Percentiles rank a stretch among this genome's conserved stretches.
These are phyloP conservation scores for Pandemis corylana DNA, from an alignment of 2,888 invertebrate species.

Conservation along the genomic window DNA sequence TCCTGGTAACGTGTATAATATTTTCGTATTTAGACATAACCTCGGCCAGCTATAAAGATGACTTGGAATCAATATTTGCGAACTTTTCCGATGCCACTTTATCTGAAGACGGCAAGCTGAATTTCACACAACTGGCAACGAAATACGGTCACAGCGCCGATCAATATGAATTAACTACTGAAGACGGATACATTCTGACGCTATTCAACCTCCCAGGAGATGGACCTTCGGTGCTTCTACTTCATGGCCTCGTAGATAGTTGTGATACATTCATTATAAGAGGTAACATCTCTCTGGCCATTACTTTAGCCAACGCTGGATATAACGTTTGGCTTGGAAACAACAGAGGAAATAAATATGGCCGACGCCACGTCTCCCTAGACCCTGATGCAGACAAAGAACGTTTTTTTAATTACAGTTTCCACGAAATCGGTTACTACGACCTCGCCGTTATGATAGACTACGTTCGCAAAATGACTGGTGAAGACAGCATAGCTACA, in stretches of 20 bases:
- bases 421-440: constrained; percentile 40
- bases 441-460: constrained; percentile 40
- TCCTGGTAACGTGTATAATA: not conserved
- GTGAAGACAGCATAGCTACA: constrained; percentile 10
- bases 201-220: constrained; percentile 51
- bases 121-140: constrained; percentile 46
- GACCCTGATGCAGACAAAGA: constrained; percentile 31
- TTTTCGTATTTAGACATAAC: not conserved
- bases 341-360: constrained; percentile 23
- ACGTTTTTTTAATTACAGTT: constrained; percentile 40
- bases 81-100: constrained; percentile 11
- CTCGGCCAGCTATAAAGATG: not conserved
- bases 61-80: not conserved
- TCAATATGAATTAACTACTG: constrained; percentile 50
- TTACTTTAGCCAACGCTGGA: constrained; percentile 48
- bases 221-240: constrained; percentile 47
- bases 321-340: constrained; percentile 48
- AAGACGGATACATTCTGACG: constrained; percentile 56
- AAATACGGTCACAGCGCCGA: constrained; percentile 46
- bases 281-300: constrained; percentile 51
- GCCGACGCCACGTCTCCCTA: constrained; percentile 14
- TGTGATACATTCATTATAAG: constrained; percentile 53
- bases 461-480: constrained; percentile 16
- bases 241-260: constrained; percentile 58
- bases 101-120: constrained; percentile 33